These are phyloP conservation scores for Corythoichthys haematopterus DNA, from an alignment of 2,113 vertebrate genomes.

Conservation along the genomic window DNA sequence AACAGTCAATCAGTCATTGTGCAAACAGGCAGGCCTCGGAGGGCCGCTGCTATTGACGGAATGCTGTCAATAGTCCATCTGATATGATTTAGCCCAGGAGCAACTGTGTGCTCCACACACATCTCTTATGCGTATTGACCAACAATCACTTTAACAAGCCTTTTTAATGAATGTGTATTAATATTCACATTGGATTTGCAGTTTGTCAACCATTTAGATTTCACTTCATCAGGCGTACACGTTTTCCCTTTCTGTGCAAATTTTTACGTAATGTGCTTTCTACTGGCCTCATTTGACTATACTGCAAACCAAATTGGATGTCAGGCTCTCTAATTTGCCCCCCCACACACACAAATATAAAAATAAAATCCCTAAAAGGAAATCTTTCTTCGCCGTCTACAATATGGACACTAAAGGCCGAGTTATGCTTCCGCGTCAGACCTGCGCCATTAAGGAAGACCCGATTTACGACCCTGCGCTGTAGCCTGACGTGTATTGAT, in stretches of 20 bases:
- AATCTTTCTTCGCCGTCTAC: constrained; percentile 71
- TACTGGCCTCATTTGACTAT: constrained; percentile 70
- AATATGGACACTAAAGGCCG: constrained; percentile 65
- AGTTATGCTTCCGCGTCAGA: too few species aligned
- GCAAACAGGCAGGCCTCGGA: constrained; percentile 84
- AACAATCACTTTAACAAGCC: constrained; percentile 54
- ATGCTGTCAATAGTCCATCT: constrained; percentile 86
- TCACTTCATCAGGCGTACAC: constrained; percentile 13
- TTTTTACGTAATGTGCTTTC: constrained; percentile 51
- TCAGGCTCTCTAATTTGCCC: constrained; percentile 77
- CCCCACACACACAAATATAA: constrained; percentile 61
- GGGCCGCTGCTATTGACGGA: constrained; percentile 83
- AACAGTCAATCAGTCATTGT: constrained; percentile 92
- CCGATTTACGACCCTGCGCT: too few species aligned
- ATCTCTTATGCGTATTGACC: constrained; percentile 57
- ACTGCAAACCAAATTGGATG: constrained; percentile 78
- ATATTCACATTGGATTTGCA: constrained; percentile 33
- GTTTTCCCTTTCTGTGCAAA: background rate
- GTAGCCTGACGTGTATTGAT: too few species aligned
- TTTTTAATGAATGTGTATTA: constrained; percentile 51
- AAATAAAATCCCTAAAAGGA: constrained; percentile 64
- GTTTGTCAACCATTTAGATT: constrained; percentile 36
- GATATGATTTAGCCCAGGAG: constrained; percentile 78
- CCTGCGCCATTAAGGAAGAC: too few species aligned
- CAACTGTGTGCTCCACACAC: constrained; percentile 74